Evolutionary conservation across 2,797 vertebrate species (phyloP).

Genomic region (Phoeniculus purpureus): DNA sequence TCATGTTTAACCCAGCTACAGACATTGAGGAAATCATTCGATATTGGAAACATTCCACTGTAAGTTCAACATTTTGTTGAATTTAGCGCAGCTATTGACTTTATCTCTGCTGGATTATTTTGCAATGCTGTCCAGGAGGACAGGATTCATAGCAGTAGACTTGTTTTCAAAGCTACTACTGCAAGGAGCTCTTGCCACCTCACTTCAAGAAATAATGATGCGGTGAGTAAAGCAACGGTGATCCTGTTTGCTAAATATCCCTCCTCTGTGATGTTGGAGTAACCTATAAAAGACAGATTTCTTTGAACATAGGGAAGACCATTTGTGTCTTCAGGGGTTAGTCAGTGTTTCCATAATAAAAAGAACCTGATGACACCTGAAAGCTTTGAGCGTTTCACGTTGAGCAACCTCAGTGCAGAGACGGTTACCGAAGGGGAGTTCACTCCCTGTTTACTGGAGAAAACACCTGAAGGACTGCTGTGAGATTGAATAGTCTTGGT

Average conservation of each 20-base stretch:
- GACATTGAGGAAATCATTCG: constrained; percentile 90
- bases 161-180: neutral
- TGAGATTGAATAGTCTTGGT: neutral
- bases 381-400: neutral
- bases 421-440: neutral
- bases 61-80: constrained; percentile 69
- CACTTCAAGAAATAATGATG: neutral
- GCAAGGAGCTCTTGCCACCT: neutral
- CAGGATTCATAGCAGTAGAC: neutral
- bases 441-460: neutral
- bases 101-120: neutral
- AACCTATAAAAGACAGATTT: neutral
- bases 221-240: neutral
- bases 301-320: neutral
- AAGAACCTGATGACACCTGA: neutral
- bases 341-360: constrained; percentile 10
- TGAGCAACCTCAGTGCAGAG: neutral
- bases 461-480: neutral
- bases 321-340: neutral
- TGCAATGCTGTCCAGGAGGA: no score
- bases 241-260: neutral
- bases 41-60: constrained; percentile 93
- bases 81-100: neutral
- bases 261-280: neutral
- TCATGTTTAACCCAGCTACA: constrained; percentile 90